Conservation (phyloP, 2,113 vertebrate genomes). For the Gymnorhina tibicen region DNA sequence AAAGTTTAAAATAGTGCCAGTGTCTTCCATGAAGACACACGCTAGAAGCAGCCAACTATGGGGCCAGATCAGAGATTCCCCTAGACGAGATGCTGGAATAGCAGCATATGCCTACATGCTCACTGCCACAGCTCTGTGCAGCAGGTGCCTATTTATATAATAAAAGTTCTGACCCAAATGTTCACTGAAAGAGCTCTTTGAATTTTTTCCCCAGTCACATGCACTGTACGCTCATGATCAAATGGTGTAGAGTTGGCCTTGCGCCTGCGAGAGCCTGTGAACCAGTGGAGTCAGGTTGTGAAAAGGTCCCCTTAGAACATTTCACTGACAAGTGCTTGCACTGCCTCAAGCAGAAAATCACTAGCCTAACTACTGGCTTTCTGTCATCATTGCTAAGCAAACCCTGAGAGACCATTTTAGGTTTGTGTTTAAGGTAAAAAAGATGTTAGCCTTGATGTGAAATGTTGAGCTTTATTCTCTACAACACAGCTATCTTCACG, state of each 20-base stretch:
- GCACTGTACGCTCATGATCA: not conserved
- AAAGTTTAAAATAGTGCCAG: not conserved
- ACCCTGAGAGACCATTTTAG: not conserved
- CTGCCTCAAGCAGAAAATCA: slow-evolving; percentile 53
- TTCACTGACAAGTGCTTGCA: slow-evolving; percentile 37
- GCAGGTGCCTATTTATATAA: not conserved
- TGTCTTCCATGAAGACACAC: not conserved
- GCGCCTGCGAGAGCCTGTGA: not conserved
- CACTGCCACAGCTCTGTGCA: not conserved
- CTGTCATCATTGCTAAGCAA: slow-evolving; percentile 15
- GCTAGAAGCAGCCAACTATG: not conserved
- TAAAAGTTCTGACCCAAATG: not conserved
- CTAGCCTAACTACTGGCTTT: not conserved
- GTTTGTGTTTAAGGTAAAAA: slow-evolving; percentile 39
- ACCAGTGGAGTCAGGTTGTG: not conserved
- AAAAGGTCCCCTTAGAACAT: slow-evolving; percentile 23
- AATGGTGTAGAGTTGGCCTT: not conserved
- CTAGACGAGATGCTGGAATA: not conserved
- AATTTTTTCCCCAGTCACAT: not conserved
- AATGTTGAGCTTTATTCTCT: not conserved
- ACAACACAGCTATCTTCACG: not conserved
- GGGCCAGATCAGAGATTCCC: not conserved
- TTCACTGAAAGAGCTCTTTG: not conserved
- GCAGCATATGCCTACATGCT: not conserved
- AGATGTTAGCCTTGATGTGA: not conserved